These are phyloP conservation scores for Ametastegia equiseti DNA, from an alignment of 2,888 invertebrate species.

Conservation along the genomic window DNA sequence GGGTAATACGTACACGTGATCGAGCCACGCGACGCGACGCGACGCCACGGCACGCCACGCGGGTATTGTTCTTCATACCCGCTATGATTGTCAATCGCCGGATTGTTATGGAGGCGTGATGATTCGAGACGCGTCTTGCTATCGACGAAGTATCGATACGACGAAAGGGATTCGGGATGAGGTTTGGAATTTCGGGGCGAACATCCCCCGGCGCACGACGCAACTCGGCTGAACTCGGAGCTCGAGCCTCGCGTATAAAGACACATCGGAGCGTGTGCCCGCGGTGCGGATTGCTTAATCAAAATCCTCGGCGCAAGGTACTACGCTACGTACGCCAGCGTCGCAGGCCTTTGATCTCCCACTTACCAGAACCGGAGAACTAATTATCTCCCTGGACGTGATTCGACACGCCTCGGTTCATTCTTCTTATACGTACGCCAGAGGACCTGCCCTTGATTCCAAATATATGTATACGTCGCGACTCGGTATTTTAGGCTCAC, in stretches of 20 bases:
- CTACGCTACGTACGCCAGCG: neutral
- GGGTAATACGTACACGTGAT: too few relatives aligned
- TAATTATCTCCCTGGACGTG: constrained; percentile 42
- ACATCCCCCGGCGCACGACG: constrained; percentile 4
- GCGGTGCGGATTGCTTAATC: constrained; percentile 39
- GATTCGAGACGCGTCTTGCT: too few relatives aligned
- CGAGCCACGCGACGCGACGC: too few relatives aligned
- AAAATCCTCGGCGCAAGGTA: constrained; percentile 19
- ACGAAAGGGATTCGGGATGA: too few relatives aligned
- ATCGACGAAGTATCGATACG: too few relatives aligned
- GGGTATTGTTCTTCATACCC: too few relatives aligned
- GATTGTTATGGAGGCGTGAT: too few relatives aligned
- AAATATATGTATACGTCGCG: neutral
- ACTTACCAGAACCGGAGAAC: constrained; percentile 35
- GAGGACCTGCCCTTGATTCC: too few relatives aligned
- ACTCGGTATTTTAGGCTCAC: neutral
- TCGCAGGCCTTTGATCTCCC: constrained; percentile 35
- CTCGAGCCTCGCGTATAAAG: neutral
- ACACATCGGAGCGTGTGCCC: constrained; percentile 14
- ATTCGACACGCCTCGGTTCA: constrained; percentile 29
- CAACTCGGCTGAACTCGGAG: neutral
- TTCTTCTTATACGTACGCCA: too few relatives aligned
- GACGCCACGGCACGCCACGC: too few relatives aligned
- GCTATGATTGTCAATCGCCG: too few relatives aligned
- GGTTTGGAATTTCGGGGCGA: neutral